A percentile compares a stretch with the other conserved stretches of the same genome.
Evolutionary conservation across 2,113 vertebrate genomes (phyloP).

Genomic region (Chelonoidis abingdonii): DNA sequence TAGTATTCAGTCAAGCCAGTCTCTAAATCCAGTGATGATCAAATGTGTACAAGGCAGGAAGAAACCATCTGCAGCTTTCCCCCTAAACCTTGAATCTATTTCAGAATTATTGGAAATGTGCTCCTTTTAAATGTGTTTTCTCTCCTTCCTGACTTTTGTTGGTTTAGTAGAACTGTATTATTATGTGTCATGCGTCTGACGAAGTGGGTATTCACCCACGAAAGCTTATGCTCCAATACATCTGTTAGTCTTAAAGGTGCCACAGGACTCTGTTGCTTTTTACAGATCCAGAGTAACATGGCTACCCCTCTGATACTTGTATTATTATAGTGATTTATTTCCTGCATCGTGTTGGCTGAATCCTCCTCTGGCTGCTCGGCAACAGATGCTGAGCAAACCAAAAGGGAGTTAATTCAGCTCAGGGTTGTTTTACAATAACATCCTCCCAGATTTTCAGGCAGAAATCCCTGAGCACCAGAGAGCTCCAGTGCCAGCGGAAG

Average conservation of each 20-base stretch:
- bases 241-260: no score
- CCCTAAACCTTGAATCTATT: neutral
- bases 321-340: conserved; percentile 11
- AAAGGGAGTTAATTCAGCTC: fast-evolving
- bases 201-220: no score
- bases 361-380: neutral
- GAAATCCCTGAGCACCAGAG: neutral
- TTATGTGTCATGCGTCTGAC: neutral
- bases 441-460: neutral
- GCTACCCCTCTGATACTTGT: neutral
- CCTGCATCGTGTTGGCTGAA: neutral
- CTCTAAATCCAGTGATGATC: neutral
- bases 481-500: fast-evolving
- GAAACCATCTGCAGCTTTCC: neutral
- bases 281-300: no score
- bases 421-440: neutral
- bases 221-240: no score
- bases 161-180: neutral
- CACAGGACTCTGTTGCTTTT: no score
- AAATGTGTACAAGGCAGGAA: neutral
- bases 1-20: neutral
- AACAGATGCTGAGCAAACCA: neutral
- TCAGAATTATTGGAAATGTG: neutral
- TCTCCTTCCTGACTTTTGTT: neutral
- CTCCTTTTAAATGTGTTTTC: neutral